A percentile compares a stretch with the other conserved stretches of the same genome.
Conservation (phyloP, 1,140 invertebrate species). For the Bathynomus jamesi region DNA sequence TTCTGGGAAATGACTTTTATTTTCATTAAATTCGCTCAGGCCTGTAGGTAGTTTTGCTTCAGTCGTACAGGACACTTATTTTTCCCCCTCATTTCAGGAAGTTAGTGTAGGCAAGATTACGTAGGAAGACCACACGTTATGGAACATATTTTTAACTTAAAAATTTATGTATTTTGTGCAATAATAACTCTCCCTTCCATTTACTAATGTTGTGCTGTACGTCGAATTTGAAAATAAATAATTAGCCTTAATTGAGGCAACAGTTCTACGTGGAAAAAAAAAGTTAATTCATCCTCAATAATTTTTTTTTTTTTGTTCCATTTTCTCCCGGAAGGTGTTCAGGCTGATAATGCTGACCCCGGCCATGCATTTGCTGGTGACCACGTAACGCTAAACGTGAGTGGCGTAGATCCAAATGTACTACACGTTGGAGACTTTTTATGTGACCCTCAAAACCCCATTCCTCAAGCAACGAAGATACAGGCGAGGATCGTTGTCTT, state of each 20-base stretch:
- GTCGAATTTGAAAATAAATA: background rate
- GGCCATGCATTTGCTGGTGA: conserved; percentile 86
- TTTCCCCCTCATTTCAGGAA: too few relatives aligned
- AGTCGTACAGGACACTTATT: too few relatives aligned
- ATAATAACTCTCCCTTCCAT: too few relatives aligned
- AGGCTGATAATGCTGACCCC: conserved; percentile 14
- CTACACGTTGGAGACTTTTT: conserved; percentile 76
- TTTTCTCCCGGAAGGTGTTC: too few relatives aligned
- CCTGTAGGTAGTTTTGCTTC: too few relatives aligned
- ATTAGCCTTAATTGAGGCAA: background rate
- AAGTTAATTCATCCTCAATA: conserved; percentile 8
- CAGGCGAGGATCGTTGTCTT: conserved; percentile 90
- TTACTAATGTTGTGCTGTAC: too few relatives aligned
- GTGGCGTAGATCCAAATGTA: conserved; percentile 65
- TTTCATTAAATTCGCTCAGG: too few relatives aligned
- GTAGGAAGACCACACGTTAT: too few relatives aligned
- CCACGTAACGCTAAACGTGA: conserved; percentile 71
- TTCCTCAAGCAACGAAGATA: conserved; percentile 69
- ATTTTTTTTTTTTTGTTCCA: conserved; percentile 38
- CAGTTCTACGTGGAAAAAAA: background rate
- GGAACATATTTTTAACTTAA: too few relatives aligned
- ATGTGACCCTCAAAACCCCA: conserved; percentile 68
- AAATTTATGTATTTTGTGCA: too few relatives aligned
- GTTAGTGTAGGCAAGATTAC: too few relatives aligned
- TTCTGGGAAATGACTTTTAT: too few relatives aligned